Evolutionary conservation across 2,888 invertebrate species (phyloP), one percentile per base, ranked within the genome.

Genomic region (Xylophagus ater): DNA sequence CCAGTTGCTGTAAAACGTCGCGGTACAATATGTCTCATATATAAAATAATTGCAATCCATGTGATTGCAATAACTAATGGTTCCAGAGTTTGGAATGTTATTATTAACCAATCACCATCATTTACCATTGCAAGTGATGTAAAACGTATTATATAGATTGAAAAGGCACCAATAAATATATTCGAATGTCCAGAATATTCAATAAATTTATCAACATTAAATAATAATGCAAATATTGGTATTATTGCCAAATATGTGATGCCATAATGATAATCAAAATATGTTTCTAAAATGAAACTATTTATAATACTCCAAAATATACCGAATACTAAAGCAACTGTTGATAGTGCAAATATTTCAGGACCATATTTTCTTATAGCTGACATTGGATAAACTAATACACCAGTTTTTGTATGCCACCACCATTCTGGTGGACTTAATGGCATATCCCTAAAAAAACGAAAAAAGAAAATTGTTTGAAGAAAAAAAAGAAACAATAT

Each of bases 381-480:
- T 47, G 77, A 83, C 81, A 84, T 79, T n/a, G 84, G 84, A 56
- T 83, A 67, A 8, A 84, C 78, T 40, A 84, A 55, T 64, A 80
- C 74, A 25, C 83, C 84, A 8, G 80, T 79, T 52, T 80, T 71
- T 3, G 84, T 84, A 54, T 84, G 83, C 84, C 84, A 85, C 83
- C 83, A 85, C 84, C 85, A 84, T 61, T 85, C 85, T 1, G 84
- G 83, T 2, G 84, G 81, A 51, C 81, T 81, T 8, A 85, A 61
- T 1, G 84, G 84, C 80, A 84, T 84, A 48, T 71, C 70, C 4
- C 75, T 76, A 18, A n/a, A n/a, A n/a, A n/a, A n/a, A n/a, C n/a
- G n/a, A n/a, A n/a, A n/a, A n/a, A n/a, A n/a, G n/a, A n/a, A n/a
- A n/a, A n/a, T n/a, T n/a, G n/a, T n/a, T n/a, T n/a, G n/a, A n/a